Base-by-base conservation (phyloP, 2,797 vertebrate genomes). In the Psittacula derbiana region DNA sequence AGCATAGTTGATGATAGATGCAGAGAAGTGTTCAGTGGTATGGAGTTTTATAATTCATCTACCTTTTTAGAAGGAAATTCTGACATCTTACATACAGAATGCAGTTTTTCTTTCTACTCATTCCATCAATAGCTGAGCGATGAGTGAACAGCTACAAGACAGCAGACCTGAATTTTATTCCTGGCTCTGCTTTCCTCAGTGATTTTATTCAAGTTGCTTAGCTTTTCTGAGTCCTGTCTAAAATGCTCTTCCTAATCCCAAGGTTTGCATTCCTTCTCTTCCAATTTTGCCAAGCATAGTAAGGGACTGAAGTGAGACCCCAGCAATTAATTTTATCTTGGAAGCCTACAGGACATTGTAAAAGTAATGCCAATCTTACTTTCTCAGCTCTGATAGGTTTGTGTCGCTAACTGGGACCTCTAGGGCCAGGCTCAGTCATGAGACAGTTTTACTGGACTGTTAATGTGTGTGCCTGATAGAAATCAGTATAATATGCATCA, bases 21-120 rank as follows among this genome's bases (percentile, higher is more conserved):
- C 75, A 81, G 55, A 33, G 25, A 90, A 76, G 28, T 15, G 27
- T 81, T 90, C 8, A 1, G 31, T 78, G 40, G 7, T 41, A 13
- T 0, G 8, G 53, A 64, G 75, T 88, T 92, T 60, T 90, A 92
- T 94, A 62, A 95, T 95, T 90, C 17, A 74, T 92, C 91, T 95
- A 86, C 69, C n/a, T 88, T 71, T 94, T 46, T 18, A 75, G 73
- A 88, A 83, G 69, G 81, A 73, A 76, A 67, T 91, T 58, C 78
- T 92, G 79, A 62, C 72, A 62, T 83, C 58, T 72, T 69, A 74
- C 94, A 66, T 62, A 43, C 41, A 86, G 31, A 44, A 15, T 82
- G 82, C 57, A 4, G 5, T 80, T 93, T 91, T 46, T n/a, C 41
- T 91, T 92, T 73, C 84, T 66, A 79, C 49, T 46, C 40, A 10